Evolutionary conservation across 2,113 vertebrate species (phyloP), one percentile per base, ranked within the genome.

Genomic region (Todiramphus saurophagus): DNA sequence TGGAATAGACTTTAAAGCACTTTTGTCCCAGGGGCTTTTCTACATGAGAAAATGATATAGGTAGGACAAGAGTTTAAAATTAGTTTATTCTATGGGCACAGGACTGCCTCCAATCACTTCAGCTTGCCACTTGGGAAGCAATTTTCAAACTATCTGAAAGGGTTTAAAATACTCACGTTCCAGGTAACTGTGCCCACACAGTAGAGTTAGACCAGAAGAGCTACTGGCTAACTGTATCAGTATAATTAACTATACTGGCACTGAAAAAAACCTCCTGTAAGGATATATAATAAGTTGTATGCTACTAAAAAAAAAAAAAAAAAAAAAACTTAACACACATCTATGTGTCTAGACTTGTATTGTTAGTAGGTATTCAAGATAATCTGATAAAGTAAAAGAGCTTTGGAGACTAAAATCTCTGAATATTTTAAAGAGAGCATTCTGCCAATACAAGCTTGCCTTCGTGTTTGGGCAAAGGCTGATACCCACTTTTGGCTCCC

Each of bases 91-190:
- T 89, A 20, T 75, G 72, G 72, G 46, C 35, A 56, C 33, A 51
- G 17, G 25, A 7, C 35, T 74, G 28, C 41, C 35, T 90, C 51
- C 30, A 84, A 12, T 90, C 51, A 21, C 60, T 81, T 93, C 51
- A 48, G 30, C 74, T 75, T 91, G 59, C 62, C 74, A 85, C 91
- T 37, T 85, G 73, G 69, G 91, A 93, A 93, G 74, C 13, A 16
- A 84, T 87, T 92, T 94, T 77, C 72, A 89, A 87, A 43, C 35
- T 69, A 67, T 84, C 75, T 89, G 81, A 87, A 94, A 94, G 79
- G 53, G 41, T 66, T 90, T 91, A 46, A 91, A 96, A 86, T 33
- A 41, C n/a, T 83, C 10, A 28, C 81, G 63, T 86, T 90, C 30
- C 75, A 83, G 50, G 55, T 88, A 90, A 66, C 14, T 31, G 10